These are phyloP conservation scores for Carlito syrichta DNA, from an alignment of 2,113 vertebrate species.

Conservation along the genomic window DNA sequence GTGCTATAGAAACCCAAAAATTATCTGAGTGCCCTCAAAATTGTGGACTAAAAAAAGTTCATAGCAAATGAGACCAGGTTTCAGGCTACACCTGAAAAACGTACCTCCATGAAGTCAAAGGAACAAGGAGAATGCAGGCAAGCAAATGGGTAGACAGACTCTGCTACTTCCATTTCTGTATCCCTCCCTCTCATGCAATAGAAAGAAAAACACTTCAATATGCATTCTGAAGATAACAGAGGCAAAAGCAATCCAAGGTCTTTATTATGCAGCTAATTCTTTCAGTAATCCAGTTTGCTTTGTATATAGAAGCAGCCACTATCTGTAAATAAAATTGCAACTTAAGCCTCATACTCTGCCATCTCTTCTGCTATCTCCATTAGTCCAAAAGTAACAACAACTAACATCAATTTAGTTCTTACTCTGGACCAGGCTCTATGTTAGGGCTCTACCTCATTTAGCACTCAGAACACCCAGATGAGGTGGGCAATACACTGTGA, in stretches of 20 bases:
- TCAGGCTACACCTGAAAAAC: background rate
- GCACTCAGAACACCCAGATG: background rate
- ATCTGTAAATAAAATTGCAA: conserved; percentile 49
- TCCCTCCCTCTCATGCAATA: background rate
- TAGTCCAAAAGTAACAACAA: conserved; percentile 16
- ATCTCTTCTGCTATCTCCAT: conserved; percentile 5
- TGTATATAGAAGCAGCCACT: conserved; percentile 17
- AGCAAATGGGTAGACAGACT: background rate
- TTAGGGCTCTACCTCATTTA: conserved; percentile 19
- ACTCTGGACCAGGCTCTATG: background rate
- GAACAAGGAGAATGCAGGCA: background rate
- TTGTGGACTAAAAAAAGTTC: background rate
- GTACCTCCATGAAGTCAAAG: background rate
- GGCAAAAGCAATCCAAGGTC: background rate
- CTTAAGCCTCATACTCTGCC: background rate
- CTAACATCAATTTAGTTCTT: background rate
- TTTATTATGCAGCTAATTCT: conserved; percentile 41
- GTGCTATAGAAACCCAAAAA: background rate
- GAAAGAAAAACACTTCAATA: conserved; percentile 35
- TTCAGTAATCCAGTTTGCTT: conserved; percentile 54
- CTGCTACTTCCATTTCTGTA: background rate
- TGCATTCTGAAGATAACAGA: conserved; percentile 10
- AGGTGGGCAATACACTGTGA: background rate
- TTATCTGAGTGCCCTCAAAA: background rate
- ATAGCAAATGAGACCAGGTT: background rate